Percentiles rank a stretch among this genome's conserved stretches.
These are phyloP conservation scores for Odocoileus virginianus DNA, from an alignment of 2,113 vertebrate genomes.

Conservation along the genomic window DNA sequence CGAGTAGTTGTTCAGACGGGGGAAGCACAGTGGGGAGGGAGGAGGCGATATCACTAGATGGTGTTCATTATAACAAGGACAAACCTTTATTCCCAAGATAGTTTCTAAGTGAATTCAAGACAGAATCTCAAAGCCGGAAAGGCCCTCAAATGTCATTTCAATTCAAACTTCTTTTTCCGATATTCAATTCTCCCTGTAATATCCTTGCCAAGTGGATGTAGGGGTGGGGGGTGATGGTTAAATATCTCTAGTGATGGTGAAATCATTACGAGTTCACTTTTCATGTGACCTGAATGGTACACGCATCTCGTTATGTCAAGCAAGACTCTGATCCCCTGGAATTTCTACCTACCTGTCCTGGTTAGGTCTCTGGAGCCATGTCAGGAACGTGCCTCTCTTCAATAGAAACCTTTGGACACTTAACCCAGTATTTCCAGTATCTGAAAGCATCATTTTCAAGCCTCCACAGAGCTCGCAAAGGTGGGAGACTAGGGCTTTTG, in stretches of 20 bases:
- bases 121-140: slow-evolving; percentile 62
- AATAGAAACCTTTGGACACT: neutral
- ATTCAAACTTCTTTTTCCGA: slow-evolving; percentile 49
- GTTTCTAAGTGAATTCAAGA: slow-evolving; percentile 71
- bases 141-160: slow-evolving; percentile 58
- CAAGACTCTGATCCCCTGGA: neutral
- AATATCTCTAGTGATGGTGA: slow-evolving; percentile 17
- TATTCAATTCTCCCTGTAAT: slow-evolving; percentile 48
- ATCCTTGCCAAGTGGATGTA: slow-evolving; percentile 29
- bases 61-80: slow-evolving; percentile 69
- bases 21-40: slow-evolving; percentile 36
- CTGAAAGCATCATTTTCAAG: neutral
- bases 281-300: neutral
- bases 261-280: neutral
- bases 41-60: slow-evolving; percentile 45
- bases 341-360: neutral
- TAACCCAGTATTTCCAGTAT: neutral
- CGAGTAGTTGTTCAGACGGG: slow-evolving; percentile 59
- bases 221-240: neutral
- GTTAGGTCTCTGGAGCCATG: neutral
- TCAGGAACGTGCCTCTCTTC: neutral
- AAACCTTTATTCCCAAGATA: slow-evolving; percentile 71
- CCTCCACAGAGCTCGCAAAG: neutral
- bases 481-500: neutral
- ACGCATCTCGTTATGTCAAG: neutral